Evolutionary conservation across 2,888 invertebrate genomes (phyloP), one percentile per base, ranked within the genome.

Genomic region (Tetragonula carbonaria): DNA sequence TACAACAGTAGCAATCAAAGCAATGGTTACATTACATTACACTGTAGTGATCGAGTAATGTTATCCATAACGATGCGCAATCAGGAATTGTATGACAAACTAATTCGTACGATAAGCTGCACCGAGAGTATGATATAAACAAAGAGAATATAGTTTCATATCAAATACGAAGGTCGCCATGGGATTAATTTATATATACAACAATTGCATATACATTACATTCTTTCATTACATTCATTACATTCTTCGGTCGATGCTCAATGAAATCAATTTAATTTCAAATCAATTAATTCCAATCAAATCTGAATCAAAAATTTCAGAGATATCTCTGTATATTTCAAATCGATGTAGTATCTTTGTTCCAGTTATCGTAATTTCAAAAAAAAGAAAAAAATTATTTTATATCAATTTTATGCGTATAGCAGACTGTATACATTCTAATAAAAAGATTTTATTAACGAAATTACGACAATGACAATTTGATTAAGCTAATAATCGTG

Each of bases 101-200:
- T 65, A 65, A 62, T 23, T 65, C 45, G 4, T 23, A 18, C 23
- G 67, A 45, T n/a, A 45, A 50, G 50, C 23, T 67, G 50, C 14
- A 23, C 6, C 6, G 14, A 21, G n/a, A 50, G 6, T 45, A 8
- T 2, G 45, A 23, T 2, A 67, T 4, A n/a, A 62, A 62, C 18
- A 53, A 77, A 77, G 59, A n/a, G 21, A 21, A 33, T 23, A 45
- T 45, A 51, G 8, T 70, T 8, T 23, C 18, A 28, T 62, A 62
- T 59, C n/a, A 59, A 16, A 50, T 33, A 33, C 23, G 21, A 23
- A 70, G 59, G 62, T 77, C 76, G 70, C 11, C 51, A 18, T 23
- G 23, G 38, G 76, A 70, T 77, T 77, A 77, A 77, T 70, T 77
- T 51, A 77, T 38, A 77, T 59, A 70, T 62, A 70, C 16, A 67